Base-by-base conservation (phyloP, 2,797 vertebrate genomes). In the Poeciliopsis infans region DNA sequence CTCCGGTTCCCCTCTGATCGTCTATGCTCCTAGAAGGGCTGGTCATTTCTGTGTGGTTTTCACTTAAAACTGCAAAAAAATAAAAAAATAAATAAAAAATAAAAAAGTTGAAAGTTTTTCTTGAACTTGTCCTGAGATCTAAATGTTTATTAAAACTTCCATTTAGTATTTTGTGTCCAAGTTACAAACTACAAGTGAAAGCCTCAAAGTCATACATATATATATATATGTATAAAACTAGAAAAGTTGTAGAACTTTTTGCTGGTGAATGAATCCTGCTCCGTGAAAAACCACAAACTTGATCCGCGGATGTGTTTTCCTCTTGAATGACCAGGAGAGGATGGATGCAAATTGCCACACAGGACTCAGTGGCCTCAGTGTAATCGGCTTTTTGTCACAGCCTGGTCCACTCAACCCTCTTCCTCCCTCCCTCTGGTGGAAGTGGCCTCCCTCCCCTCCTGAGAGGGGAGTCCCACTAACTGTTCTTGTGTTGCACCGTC, bases 371-470 rank as follows among this genome's bases (percentile, higher is more conserved):
- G 84, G 86, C 89, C 90, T 80, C 79, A 31, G 31, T 86, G 70
- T 95, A 95, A 95, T 95, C 95, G 93, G 93, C 93, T 95, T 95
- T 94, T 88, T 89, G 90, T 83, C 83, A 91, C 86, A 87, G 85
- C 89, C 66, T 82, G 75, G 66, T 88, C 87, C 83, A 75, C 80
- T 88, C 89, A 83, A 88, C 89, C 83, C 91, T 73, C 88, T 73
- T 71, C 47, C 76, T 49, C 10, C 39, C 51, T 68, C 80, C 59
- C 57, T 23, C 74, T 31, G 1, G 33, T 51, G 57, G 70, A 55
- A 53, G 43, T 0, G 8, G 18, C 79, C 78, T 68, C 80, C 75
- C 59, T 33, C 75, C 16, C 45, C 46, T 51, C 46, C 15, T 13
- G 36, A 3, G 41, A 76, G 68, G 33, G 45, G 69, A 23, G 43